phyloP scores from a whole-genome alignment of 2,797 vertebrate genomes.

The Xenops minutus region DNA sequence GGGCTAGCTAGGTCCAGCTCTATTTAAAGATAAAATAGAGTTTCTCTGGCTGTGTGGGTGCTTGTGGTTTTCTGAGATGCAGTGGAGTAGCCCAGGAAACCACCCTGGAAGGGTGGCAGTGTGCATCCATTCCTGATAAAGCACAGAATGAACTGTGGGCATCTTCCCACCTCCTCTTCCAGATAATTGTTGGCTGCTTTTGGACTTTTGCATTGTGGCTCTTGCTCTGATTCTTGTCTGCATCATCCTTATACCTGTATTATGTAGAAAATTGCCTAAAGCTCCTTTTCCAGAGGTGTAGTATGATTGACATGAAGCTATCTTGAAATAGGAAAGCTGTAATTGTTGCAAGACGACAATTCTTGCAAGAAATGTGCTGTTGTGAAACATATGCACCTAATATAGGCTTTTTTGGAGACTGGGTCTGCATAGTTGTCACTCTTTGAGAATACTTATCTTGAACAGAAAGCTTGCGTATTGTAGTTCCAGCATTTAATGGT shows the following conservation, averaged over 20 bases:
- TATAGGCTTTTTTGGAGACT: background rate
- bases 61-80: background rate
- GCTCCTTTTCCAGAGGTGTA: background rate
- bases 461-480: background rate
- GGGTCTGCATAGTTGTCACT: background rate
- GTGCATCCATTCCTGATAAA: background rate
- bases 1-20: background rate
- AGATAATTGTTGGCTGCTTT: background rate
- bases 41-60: background rate
- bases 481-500: background rate
- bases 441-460: background rate
- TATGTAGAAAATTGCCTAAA: background rate
- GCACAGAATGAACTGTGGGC: background rate
- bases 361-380: background rate
- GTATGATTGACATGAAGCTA: background rate
- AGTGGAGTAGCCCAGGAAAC: background rate
- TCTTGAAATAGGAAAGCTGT: background rate
- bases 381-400: background rate
- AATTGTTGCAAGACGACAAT: background rate
- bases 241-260: background rate
- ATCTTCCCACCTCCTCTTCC: background rate
- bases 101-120: background rate
- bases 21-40: constrained; percentile 27
- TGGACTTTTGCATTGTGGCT: background rate
- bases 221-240: background rate